Percentiles rank a stretch among this genome's conserved stretches.
phyloP scores from a whole-genome alignment of 2,888 invertebrate species.

The Endotricha flammealis region DNA sequence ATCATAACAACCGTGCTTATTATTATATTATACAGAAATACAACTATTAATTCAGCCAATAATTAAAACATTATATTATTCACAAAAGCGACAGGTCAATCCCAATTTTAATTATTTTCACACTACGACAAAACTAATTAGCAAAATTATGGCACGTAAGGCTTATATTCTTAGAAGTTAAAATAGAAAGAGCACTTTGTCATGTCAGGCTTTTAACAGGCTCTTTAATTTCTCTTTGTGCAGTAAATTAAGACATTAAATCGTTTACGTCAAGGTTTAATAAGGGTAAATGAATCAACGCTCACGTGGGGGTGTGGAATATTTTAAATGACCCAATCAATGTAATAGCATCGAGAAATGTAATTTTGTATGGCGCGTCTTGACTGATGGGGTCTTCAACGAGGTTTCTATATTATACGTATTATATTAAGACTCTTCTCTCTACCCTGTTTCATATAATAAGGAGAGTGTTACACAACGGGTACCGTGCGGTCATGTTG shows the following conservation, averaged over 20 bases:
- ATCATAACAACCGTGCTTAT: no score
- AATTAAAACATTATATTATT: constrained; percentile 25
- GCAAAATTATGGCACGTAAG: constrained; percentile 62
- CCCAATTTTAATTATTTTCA: constrained; percentile 41
- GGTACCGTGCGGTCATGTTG: no score
- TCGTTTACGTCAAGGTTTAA: constrained; percentile 64
- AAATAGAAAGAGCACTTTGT: constrained; percentile 71
- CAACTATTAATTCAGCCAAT: no score
- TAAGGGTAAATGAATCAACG: constrained; percentile 49
- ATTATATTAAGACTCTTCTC: no score
- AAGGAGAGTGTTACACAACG: no score
- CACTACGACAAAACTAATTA: constrained; percentile 55
- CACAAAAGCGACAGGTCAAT: constrained; percentile 14
- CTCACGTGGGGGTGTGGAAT: constrained; percentile 10
- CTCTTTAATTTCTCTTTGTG: constrained; percentile 73
- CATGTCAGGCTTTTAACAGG: constrained; percentile 73
- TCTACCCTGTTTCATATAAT: no score
- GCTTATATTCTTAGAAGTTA: constrained; percentile 68
- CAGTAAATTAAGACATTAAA: constrained; percentile 74
- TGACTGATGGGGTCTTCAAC: background rate
- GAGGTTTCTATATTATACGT: background rate
- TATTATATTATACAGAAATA: no score
- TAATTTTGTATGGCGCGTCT: background rate
- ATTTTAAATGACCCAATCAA: constrained; percentile 9
- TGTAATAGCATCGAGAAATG: constrained; percentile 3